Evolutionary conservation across 1,140 invertebrate genomes (phyloP).

Genomic region (Solenopsis invicta): DNA sequence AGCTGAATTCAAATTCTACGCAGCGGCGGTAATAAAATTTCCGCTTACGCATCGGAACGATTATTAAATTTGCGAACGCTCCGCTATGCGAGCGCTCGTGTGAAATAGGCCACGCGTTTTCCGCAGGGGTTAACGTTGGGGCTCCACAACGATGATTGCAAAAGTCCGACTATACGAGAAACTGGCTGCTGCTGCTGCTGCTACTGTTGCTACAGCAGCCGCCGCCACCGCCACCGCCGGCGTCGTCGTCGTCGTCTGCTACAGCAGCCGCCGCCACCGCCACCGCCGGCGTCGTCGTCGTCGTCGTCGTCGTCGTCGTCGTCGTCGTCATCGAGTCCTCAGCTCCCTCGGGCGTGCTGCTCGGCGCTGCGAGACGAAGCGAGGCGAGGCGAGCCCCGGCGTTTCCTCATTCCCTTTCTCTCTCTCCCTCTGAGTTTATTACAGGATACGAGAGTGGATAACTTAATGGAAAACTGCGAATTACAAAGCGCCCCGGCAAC

Average conservation of each 20-base stretch:
- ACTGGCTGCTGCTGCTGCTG: not conserved
- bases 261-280: too few relatives aligned
- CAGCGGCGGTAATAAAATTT: not conserved
- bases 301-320: not conserved
- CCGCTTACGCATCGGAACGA: constrained; percentile 28
- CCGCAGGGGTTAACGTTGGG: constrained; percentile 34
- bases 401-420: not conserved
- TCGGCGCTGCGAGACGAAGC: constrained; percentile 22
- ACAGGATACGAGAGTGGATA: constrained; percentile 36
- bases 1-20: constrained; percentile 3
- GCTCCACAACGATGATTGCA: constrained; percentile 41
- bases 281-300: not conserved
- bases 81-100: not conserved
- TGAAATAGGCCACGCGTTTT: constrained; percentile 50
- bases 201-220: too few relatives aligned
- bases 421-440: constrained; percentile 18
- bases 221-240: not conserved
- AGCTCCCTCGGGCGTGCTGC: constrained; percentile 48
- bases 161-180: constrained; percentile 44
- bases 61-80: constrained; percentile 47
- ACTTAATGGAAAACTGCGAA: constrained; percentile 67
- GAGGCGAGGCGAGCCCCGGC: not conserved
- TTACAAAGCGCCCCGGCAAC: constrained; percentile 54
- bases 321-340: constrained; percentile 25
- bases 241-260: not conserved